These are phyloP conservation scores for Irena cyanogastra DNA, from an alignment of 2,113 vertebrate species.

Conservation along the genomic window DNA sequence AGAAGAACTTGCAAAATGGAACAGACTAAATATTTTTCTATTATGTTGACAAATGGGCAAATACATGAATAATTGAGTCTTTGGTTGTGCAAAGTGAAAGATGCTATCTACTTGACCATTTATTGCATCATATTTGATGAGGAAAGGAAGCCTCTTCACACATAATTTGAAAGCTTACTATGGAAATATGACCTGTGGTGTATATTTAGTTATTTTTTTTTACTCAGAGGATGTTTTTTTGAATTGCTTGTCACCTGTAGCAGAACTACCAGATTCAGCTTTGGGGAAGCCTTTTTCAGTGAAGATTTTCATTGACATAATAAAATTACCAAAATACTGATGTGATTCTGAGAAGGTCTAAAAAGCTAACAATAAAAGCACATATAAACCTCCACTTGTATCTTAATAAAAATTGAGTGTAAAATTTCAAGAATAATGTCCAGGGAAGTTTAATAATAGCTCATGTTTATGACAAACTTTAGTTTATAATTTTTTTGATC, in stretches of 20 bases:
- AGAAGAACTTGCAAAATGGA: not conserved
- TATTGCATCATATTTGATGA: not conserved
- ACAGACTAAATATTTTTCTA: not conserved
- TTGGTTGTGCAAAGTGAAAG: not conserved
- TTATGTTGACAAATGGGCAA: not conserved
- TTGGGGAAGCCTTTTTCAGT: not conserved
- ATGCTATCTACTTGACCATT: not conserved
- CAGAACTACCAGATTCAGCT: not conserved
- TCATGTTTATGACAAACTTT: not conserved
- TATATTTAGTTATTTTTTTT: not conserved
- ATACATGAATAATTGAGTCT: too few relatives aligned
- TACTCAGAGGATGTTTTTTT: not conserved
- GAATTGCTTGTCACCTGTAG: fast-evolving
- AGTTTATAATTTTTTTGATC: not conserved
- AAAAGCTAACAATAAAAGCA: not conserved
- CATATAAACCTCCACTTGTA: not conserved
- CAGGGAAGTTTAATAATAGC: not conserved
- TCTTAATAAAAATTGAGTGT: not conserved
- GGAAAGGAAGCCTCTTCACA: not conserved
- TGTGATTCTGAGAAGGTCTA: not conserved
- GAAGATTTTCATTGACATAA: not conserved
- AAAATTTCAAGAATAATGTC: not conserved
- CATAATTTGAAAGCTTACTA: not conserved
- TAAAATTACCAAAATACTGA: not conserved
- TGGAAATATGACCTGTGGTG: not conserved